Evolutionary conservation across 2,797 vertebrate species (phyloP).

Genomic region (Spea hammondii): DNA sequence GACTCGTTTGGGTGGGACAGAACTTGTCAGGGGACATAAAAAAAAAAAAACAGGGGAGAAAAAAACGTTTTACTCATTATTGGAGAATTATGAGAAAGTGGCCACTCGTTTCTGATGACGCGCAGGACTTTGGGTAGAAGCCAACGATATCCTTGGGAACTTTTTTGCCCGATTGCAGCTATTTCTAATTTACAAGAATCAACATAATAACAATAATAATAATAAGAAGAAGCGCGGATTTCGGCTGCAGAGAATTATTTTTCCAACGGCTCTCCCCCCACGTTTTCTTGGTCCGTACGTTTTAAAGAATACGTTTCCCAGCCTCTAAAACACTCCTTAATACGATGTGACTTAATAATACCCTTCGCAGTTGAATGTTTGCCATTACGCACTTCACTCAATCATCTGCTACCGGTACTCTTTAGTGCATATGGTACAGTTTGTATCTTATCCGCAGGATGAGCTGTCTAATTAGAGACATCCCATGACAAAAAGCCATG

Average conservation of each 20-base stretch:
- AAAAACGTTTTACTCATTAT: slow-evolving; percentile 45
- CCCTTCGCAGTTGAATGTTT: slow-evolving; percentile 22
- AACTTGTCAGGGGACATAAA: neutral
- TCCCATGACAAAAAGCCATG: slow-evolving; percentile 18
- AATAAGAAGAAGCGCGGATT: neutral
- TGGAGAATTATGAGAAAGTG: slow-evolving; percentile 34
- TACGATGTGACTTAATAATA: slow-evolving; percentile 1
- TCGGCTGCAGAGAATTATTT: neutral
- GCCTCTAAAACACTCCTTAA: neutral
- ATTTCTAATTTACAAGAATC: neutral
- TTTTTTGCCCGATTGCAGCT: neutral
- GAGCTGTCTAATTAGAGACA: slow-evolving; percentile 18
- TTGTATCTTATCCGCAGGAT: slow-evolving; percentile 16
- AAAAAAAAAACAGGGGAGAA: neutral
- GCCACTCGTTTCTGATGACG: slow-evolving; percentile 25
- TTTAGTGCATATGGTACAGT: slow-evolving; percentile 3
- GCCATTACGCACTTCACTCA: slow-evolving; percentile 22
- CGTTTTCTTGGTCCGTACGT: neutral
- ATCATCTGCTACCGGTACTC: slow-evolving; percentile 24
- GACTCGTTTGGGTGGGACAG: slow-evolving; percentile 10
- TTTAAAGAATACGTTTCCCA: neutral
- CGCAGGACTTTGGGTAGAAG: neutral
- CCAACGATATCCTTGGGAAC: slow-evolving; percentile 13
- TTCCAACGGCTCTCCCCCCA: neutral
- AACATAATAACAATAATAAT: too few species aligned